phyloP scores from a whole-genome alignment of 2,888 invertebrate species.

The Agelastica alni region DNA sequence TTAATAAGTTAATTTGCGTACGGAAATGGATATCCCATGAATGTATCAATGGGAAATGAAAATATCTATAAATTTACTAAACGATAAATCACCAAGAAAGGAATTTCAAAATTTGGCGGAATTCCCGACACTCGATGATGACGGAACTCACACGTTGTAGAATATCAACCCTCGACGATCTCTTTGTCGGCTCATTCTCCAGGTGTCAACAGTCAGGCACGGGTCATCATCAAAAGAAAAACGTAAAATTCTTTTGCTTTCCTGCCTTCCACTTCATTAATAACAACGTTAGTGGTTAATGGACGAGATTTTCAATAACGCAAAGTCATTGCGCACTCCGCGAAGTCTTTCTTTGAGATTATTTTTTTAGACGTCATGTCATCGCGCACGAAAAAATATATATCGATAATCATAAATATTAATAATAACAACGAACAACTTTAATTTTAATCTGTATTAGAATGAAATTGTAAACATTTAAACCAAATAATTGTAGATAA shows the following conservation, averaged over 20 bases:
- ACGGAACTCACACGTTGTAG: constrained; percentile 36
- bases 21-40: too few relatives aligned
- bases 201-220: constrained; percentile 45
- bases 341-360: background rate
- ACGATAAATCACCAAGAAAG: background rate
- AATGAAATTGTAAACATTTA: too few relatives aligned
- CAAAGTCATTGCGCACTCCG: constrained; percentile 1
- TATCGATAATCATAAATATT: too few relatives aligned
- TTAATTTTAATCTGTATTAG: too few relatives aligned
- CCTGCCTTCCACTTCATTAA: constrained; percentile 9
- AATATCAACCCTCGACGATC: constrained; percentile 32
- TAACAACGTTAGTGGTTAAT: constrained; percentile 18
- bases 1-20: too few relatives aligned
- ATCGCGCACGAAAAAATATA: too few relatives aligned
- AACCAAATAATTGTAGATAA: too few relatives aligned
- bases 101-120: constrained; percentile 16
- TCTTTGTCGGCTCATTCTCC: constrained; percentile 40
- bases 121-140: constrained; percentile 24
- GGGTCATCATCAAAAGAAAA: constrained; percentile 32
- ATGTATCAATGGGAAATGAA: too few relatives aligned
- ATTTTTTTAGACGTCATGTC: background rate
- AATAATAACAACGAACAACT: too few relatives aligned
- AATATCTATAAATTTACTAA: too few relatives aligned
- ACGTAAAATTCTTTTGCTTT: constrained; percentile 16
- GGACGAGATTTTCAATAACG: constrained; percentile 9